phyloP scores from a whole-genome alignment of 2,113 vertebrate species.

The Malurus elegans region DNA sequence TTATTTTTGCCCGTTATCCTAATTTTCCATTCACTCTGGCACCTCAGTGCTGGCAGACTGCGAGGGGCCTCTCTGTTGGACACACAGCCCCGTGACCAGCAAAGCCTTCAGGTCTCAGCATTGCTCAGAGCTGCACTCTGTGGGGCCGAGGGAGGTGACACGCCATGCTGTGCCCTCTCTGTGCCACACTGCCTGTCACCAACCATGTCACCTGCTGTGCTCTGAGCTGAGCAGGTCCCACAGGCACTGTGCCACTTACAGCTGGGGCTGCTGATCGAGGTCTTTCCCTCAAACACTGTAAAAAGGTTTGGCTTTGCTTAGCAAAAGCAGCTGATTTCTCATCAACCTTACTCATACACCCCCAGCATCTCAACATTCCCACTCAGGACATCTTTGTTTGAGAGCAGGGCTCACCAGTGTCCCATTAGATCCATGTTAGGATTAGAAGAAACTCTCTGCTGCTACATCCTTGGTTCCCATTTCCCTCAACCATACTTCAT shows the following conservation, averaged over 20 bases:
- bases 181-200: neutral
- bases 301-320: neutral
- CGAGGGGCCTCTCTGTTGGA: neutral
- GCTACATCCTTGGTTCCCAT: neutral
- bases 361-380: neutral
- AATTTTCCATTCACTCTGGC: rapidly evolving
- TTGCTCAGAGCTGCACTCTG: rapidly evolving
- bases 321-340: neutral
- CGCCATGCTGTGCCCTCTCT: neutral
- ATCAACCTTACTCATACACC: neutral
- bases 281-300: rapidly evolving
- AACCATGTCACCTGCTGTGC: neutral
- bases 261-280: neutral
- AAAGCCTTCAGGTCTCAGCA: neutral
- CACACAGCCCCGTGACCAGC: rapidly evolving
- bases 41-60: neutral
- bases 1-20: neutral
- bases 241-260: rapidly evolving
- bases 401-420: neutral
- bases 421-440: neutral
- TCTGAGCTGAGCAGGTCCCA: neutral
- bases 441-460: neutral
- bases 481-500: neutral
- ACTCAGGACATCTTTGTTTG: neutral
- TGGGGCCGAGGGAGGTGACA: neutral